phyloP scores from a whole-genome alignment of 2,797 vertebrate genomes.

The Carcharodon carcharias region DNA sequence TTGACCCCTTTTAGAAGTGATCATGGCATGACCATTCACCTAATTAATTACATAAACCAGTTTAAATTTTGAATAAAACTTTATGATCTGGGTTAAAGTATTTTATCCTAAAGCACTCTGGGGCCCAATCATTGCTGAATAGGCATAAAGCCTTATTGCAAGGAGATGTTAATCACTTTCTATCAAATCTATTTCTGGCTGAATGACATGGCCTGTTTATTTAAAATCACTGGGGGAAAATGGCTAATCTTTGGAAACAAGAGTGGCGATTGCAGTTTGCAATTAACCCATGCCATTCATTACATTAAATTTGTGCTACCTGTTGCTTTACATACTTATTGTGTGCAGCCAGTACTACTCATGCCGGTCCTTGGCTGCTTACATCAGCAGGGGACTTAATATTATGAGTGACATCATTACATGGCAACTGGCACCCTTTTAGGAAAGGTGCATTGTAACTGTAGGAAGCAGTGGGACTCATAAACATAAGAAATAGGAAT shows the following conservation, averaged over 20 bases:
- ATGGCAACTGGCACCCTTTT: not conserved
- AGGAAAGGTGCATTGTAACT: not conserved
- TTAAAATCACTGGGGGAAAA: not conserved
- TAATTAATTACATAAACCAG: not conserved
- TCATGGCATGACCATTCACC: not conserved
- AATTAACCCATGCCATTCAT: not conserved
- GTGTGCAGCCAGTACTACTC: not conserved
- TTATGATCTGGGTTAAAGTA: not conserved
- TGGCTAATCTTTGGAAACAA: not conserved
- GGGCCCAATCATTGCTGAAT: not conserved
- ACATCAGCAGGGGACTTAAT: not conserved
- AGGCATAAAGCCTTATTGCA: not conserved
- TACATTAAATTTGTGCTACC: not conserved
- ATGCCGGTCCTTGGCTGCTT: not conserved
- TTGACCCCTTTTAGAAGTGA: not conserved
- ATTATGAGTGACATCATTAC: not conserved
- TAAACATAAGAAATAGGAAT: too few relatives aligned
- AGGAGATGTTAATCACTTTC: not conserved
- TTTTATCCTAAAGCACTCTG: not conserved
- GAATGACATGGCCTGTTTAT: too few relatives aligned
- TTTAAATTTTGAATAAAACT: constrained; percentile 29
- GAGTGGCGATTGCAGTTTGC: not conserved
- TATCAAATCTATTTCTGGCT: not conserved
- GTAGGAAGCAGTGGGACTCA: not conserved
- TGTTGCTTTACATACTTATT: not conserved